Conservation (phyloP, 2,888 invertebrate genomes). For the Saturnia japonica region DNA sequence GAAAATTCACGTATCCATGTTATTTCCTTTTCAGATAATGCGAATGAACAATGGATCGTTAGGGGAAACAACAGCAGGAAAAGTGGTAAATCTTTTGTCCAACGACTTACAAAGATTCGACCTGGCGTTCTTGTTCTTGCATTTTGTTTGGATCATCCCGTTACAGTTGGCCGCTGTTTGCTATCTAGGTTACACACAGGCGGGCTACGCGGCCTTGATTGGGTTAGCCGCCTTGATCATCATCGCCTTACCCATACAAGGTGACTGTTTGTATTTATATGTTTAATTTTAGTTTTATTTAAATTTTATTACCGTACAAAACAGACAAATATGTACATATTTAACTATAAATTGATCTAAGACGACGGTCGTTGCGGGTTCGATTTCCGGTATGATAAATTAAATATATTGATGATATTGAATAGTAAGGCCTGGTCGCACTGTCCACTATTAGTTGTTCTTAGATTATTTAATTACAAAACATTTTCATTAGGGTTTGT, state of each 20-base stretch:
- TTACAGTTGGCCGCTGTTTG: constrained; percentile 84
- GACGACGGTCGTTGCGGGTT: not conserved
- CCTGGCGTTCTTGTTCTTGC: constrained; percentile 86
- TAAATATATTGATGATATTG: not conserved
- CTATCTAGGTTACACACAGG: constrained; percentile 86
- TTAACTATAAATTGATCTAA: not conserved
- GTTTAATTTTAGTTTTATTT: not conserved
- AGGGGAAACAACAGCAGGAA: constrained; percentile 92
- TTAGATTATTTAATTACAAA: not conserved
- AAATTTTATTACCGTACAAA: too few relatives aligned
- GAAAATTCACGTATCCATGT: not conserved
- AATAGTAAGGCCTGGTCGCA: not conserved
- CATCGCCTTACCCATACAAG: constrained; percentile 89
- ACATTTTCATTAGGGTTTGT: not conserved
- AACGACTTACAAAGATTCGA: constrained; percentile 95
- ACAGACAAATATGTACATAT: not conserved
- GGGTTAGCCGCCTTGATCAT: constrained; percentile 86
- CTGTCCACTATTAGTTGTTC: too few relatives aligned
- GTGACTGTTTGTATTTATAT: constrained; percentile 55
- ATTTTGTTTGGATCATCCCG: constrained; percentile 92
- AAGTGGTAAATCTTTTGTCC: constrained; percentile 93
- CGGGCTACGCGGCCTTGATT: constrained; percentile 84
- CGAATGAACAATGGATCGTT: constrained; percentile 82
- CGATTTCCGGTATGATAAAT: not conserved
- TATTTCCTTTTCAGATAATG: constrained; percentile 60